Percentiles rank a stretch among this genome's conserved stretches.
Evolutionary conservation across 2,113 vertebrate species (phyloP).

Genomic region (Amazona vittata): DNA sequence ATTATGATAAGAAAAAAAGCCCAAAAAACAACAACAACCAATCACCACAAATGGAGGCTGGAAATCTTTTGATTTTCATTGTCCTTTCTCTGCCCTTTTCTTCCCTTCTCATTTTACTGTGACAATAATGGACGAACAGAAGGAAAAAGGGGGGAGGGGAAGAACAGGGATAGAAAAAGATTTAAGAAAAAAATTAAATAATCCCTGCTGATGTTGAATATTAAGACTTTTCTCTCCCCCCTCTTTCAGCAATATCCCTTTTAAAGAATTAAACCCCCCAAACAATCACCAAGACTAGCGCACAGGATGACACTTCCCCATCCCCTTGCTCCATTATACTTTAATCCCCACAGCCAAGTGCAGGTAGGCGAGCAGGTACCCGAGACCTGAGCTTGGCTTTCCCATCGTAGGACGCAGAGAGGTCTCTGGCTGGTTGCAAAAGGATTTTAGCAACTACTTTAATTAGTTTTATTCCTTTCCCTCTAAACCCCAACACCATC

Average conservation of each 20-base stretch:
- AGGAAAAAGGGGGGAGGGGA: background rate
- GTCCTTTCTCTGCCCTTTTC: constrained; percentile 36
- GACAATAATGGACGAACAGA: background rate
- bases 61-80: constrained; percentile 1
- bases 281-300: background rate
- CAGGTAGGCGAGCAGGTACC: background rate
- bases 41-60: background rate
- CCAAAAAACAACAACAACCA: background rate
- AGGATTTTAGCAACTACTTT: background rate
- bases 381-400: background rate
- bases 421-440: background rate
- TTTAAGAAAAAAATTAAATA: background rate
- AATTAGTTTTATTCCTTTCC: background rate
- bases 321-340: background rate
- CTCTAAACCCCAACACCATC: background rate
- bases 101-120: background rate
- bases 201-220: constrained; percentile 16
- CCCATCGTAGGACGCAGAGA: rapidly evolving
- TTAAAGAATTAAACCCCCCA: background rate
- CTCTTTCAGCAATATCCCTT: background rate
- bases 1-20: background rate
- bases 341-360: background rate
- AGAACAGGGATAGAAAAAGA: background rate
- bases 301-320: background rate
- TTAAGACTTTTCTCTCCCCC: background rate